Percentiles rank a stretch among this genome's conserved stretches.
Conservation (phyloP, 30 jellyfish, hydroid and myxozoan genomes). For the Chrysaora quinquecirrha region DNA sequence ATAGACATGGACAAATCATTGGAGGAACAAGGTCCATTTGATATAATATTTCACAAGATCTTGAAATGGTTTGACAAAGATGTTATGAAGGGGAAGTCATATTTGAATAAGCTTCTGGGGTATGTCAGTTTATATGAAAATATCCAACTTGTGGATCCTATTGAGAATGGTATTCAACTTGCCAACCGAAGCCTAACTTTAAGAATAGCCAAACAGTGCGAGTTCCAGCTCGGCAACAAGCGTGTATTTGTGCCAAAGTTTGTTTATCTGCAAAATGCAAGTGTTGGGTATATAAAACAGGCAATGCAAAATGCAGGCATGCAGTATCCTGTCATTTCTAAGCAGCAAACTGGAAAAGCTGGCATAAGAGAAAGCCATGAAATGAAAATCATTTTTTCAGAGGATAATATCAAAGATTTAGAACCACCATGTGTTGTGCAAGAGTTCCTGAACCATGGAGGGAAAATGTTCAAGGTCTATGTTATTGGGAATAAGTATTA, state of each 20-base stretch:
- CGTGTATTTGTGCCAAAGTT: slow-evolving; percentile 90
- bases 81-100: slow-evolving; percentile 62
- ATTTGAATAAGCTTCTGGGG: slow-evolving; percentile 57
- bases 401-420: slow-evolving; percentile 58
- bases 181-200: slow-evolving; percentile 82
- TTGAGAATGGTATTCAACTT: slow-evolving; percentile 73
- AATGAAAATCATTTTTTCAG: slow-evolving; percentile 87
- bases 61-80: slow-evolving; percentile 87
- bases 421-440: slow-evolving; percentile 92
- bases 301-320: slow-evolving; percentile 50
- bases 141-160: slow-evolving; percentile 75
- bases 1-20: slow-evolving; percentile 85
- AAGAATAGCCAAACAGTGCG: slow-evolving; percentile 75
- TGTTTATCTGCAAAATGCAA: slow-evolving; percentile 40
- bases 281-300: slow-evolving; percentile 19
- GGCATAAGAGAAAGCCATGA: slow-evolving; percentile 87
- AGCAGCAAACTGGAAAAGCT: slow-evolving; percentile 78
- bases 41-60: slow-evolving; percentile 87
- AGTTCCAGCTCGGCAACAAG: slow-evolving; percentile 74
- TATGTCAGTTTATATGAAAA: slow-evolving; percentile 33
- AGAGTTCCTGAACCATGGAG: slow-evolving; percentile 96
- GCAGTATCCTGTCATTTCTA: slow-evolving; percentile 75
- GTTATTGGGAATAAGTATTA: slow-evolving; percentile 82
- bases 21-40: slow-evolving; percentile 97
- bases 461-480: slow-evolving; percentile 87